These are phyloP conservation scores for Tangachromis dhanisi DNA, from an alignment of 2,113 vertebrate genomes.

Conservation along the genomic window DNA sequence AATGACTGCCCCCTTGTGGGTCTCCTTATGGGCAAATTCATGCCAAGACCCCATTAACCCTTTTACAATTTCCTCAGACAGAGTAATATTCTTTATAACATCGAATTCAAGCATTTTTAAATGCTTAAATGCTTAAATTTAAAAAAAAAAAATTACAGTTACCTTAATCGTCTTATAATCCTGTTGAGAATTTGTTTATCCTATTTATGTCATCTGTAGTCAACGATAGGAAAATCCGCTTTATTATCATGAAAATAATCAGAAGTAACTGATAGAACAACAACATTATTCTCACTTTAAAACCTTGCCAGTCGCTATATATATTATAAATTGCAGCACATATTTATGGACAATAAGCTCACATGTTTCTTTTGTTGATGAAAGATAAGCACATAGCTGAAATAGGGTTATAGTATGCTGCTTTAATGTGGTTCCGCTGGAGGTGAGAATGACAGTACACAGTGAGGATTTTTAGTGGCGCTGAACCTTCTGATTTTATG, in stretches of 20 bases:
- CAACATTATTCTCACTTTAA: background rate
- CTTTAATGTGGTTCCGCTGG: background rate
- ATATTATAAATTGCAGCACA: background rate
- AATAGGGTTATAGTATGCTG: background rate
- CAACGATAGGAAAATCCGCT: background rate
- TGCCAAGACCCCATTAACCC: background rate
- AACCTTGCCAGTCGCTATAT: background rate
- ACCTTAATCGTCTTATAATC: background rate
- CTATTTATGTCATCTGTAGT: background rate
- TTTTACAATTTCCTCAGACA: background rate
- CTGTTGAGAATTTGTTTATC: background rate
- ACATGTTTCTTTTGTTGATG: background rate
- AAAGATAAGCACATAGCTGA: background rate
- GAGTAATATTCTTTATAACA: background rate
- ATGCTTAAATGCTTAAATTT: background rate
- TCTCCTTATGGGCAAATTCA: background rate
- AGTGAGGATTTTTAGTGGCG: background rate
- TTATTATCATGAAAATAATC: background rate
- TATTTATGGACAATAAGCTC: background rate
- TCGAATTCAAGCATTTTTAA: background rate
- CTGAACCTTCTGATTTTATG: background rate
- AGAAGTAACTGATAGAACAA: background rate
- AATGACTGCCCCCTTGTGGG: constrained; percentile 53
- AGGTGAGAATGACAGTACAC: background rate
- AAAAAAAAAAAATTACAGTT: background rate